A percentile compares a stretch with the other conserved stretches of the same genome.
These are phyloP conservation scores for Alca torda DNA, from an alignment of 2,797 vertebrate species.

Conservation along the genomic window DNA sequence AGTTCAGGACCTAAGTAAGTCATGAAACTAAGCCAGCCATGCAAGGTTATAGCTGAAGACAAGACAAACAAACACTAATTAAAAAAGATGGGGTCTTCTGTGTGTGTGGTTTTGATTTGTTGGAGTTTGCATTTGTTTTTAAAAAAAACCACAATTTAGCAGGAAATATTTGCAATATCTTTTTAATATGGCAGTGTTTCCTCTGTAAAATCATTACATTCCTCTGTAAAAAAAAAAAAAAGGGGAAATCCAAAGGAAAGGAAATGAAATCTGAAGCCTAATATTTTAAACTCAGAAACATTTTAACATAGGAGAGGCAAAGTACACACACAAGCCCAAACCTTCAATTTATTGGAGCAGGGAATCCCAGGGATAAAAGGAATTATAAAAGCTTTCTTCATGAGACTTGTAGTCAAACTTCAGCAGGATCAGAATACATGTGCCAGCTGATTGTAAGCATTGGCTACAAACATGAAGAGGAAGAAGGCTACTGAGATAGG, in stretches of 20 bases:
- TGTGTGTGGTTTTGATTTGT: neutral
- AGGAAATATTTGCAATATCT: neutral
- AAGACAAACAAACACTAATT: neutral
- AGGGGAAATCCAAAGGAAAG: neutral
- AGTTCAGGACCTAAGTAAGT: neutral
- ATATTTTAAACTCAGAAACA: neutral
- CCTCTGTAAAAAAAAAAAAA: neutral
- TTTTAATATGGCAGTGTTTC: neutral
- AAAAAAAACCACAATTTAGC: rapidly evolving
- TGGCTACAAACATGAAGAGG: neutral
- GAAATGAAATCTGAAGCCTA: neutral
- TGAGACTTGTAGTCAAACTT: neutral
- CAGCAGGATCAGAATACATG: neutral
- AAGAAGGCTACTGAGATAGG: neutral
- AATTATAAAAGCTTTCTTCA: neutral
- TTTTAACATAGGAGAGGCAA: neutral
- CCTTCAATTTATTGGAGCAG: neutral
- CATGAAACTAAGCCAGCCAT: neutral
- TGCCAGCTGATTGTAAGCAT: neutral
- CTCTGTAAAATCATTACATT: neutral
- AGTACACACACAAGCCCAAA: neutral
- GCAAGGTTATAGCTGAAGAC: neutral
- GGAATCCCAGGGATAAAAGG: neutral
- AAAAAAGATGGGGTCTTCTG: neutral
- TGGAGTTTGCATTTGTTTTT: neutral